Evolutionary conservation across 2,797 vertebrate species (phyloP).

Genomic region (Sarcoramphus papa): DNA sequence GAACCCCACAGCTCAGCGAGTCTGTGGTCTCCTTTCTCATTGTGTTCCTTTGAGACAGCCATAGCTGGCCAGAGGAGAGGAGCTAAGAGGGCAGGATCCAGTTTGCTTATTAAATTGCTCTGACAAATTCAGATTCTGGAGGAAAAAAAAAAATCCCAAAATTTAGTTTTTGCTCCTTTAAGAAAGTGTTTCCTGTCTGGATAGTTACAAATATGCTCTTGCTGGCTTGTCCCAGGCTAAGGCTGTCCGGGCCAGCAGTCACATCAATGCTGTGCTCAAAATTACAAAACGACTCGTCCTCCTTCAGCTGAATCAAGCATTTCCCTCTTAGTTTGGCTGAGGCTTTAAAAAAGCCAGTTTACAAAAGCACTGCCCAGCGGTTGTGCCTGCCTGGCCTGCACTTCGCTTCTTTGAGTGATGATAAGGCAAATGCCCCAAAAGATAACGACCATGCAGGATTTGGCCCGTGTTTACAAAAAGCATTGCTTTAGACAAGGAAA

Average conservation of each 20-base stretch:
- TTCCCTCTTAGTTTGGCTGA: background rate
- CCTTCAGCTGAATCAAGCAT: background rate
- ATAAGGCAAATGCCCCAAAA: background rate
- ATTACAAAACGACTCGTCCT: background rate
- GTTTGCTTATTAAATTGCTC: background rate
- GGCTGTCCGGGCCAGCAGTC: background rate
- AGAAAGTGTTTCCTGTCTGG: background rate
- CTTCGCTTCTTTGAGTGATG: background rate
- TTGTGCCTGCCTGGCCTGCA: background rate
- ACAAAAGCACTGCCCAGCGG: background rate
- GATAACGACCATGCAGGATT: rapidly evolving
- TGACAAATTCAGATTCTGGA: background rate
- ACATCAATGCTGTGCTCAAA: background rate
- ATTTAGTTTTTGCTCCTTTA: background rate
- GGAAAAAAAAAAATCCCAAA: background rate
- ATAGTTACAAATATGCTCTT: rapidly evolving
- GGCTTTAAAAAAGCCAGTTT: background rate
- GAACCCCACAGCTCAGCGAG: background rate
- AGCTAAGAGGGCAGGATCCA: background rate
- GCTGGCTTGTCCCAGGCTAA: background rate
- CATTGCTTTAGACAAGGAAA: background rate
- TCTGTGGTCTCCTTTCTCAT: background rate
- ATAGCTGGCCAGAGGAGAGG: background rate
- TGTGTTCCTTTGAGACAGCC: background rate
- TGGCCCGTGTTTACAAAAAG: background rate